Evolutionary conservation across 2,113 vertebrate species (phyloP).

Genomic region (Anoplopoma fimbria): DNA sequence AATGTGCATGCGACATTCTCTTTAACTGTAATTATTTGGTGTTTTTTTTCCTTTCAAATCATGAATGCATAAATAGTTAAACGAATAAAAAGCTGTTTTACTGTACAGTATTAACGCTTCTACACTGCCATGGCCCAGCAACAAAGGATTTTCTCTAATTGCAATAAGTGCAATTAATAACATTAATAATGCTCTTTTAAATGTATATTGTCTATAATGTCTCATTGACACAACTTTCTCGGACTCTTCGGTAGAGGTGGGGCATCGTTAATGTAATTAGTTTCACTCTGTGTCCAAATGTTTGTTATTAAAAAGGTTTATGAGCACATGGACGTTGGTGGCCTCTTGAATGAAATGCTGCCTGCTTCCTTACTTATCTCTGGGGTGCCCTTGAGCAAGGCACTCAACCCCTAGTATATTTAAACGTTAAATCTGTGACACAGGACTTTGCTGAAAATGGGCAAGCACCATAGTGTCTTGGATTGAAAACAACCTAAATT

Average conservation of each 20-base stretch:
- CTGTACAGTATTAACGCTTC: neutral
- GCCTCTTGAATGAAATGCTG: neutral
- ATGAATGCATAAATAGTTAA: neutral
- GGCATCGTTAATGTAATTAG: too few species aligned
- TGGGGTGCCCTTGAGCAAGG: neutral
- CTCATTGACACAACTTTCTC: too few species aligned
- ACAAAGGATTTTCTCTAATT: too few species aligned
- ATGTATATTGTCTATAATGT: too few species aligned
- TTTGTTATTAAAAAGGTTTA: neutral
- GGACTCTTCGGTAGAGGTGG: too few species aligned
- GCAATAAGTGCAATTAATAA: neutral
- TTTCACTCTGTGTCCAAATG: neutral
- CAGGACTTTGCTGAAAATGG: too few species aligned
- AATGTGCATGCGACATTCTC: neutral
- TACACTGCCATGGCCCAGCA: neutral
- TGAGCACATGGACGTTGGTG: neutral
- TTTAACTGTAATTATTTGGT: neutral
- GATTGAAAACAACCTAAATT: neutral
- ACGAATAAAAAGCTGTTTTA: neutral
- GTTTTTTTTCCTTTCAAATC: neutral
- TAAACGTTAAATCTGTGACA: too few species aligned
- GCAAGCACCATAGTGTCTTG: neutral
- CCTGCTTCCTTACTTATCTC: neutral
- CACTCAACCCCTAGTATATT: too few species aligned
- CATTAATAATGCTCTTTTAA: too few species aligned